phyloP scores from a whole-genome alignment of 2,888 invertebrate genomes.

The Eristalis intricaria region DNA sequence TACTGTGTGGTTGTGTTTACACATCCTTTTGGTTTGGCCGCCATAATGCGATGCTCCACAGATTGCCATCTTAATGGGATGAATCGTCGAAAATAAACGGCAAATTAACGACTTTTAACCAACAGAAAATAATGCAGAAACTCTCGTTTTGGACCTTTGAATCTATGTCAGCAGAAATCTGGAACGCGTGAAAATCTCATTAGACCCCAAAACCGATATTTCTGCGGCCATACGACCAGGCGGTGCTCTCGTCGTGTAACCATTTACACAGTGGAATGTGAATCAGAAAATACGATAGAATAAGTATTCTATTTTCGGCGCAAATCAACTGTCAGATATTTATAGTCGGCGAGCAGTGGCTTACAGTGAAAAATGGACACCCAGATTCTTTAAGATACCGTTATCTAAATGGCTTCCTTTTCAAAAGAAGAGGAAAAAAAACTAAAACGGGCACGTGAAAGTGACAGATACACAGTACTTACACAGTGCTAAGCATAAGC shows the following conservation, averaged over 20 bases:
- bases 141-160: neutral
- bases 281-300: constrained; percentile 22
- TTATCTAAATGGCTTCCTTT: constrained; percentile 54
- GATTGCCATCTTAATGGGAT: constrained; percentile 45
- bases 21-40: neutral
- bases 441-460: constrained; percentile 31
- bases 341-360: constrained; percentile 16
- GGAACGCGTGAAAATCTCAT: neutral
- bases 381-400: constrained; percentile 32
- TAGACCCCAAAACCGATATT: neutral
- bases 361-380: constrained; percentile 31
- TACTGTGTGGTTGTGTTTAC: no score
- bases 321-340: constrained; percentile 53
- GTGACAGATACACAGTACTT: constrained; percentile 43
- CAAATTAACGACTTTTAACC: constrained; percentile 39
- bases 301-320: constrained; percentile 48
- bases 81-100: constrained; percentile 33
- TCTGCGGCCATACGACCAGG: neutral
- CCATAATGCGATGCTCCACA: constrained; percentile 25
- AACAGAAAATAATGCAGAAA: neutral
- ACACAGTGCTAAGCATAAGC: constrained; percentile 22
- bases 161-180: neutral
- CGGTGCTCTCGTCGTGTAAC: neutral
- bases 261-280: constrained; percentile 22
- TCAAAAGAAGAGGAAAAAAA: neutral